Percentiles rank a stretch among this genome's conserved stretches.
These are phyloP conservation scores for Sceloporus undulatus DNA, from an alignment of 2,113 vertebrate genomes.

Conservation along the genomic window DNA sequence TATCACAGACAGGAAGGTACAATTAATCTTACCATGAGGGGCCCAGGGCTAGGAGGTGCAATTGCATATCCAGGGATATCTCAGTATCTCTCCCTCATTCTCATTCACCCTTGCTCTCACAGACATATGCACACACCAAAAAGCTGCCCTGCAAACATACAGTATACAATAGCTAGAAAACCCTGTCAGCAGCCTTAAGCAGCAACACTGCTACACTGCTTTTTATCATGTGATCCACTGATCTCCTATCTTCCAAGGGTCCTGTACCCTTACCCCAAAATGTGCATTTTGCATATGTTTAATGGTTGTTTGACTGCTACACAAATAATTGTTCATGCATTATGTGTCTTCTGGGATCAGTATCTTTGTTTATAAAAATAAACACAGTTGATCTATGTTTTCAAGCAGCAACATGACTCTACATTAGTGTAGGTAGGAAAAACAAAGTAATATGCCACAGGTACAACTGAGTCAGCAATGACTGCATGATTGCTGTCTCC, in stretches of 20 bases:
- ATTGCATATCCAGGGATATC: background rate
- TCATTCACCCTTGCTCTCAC: background rate
- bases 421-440: background rate
- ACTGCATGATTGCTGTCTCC: conserved; percentile 46
- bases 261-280: conserved; percentile 30
- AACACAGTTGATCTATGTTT: conserved; percentile 3
- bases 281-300: conserved; percentile 10
- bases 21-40: background rate
- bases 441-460: conserved; percentile 45
- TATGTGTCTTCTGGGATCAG: background rate
- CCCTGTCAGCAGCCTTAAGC: background rate
- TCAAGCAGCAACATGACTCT: conserved; percentile 44
- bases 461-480: conserved; percentile 31
- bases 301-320: background rate
- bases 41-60: background rate
- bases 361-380: conserved; percentile 31
- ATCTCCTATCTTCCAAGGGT: background rate
- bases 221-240: background rate
- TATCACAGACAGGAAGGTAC: background rate
- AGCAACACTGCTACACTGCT: background rate
- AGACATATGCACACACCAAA: background rate
- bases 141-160: background rate
- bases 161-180: background rate
- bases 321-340: background rate
- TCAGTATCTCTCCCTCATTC: background rate